Evolutionary conservation across 2,797 vertebrate genomes (phyloP), one percentile per base, ranked within the genome.

Genomic region (Astyanax mexicanus): DNA sequence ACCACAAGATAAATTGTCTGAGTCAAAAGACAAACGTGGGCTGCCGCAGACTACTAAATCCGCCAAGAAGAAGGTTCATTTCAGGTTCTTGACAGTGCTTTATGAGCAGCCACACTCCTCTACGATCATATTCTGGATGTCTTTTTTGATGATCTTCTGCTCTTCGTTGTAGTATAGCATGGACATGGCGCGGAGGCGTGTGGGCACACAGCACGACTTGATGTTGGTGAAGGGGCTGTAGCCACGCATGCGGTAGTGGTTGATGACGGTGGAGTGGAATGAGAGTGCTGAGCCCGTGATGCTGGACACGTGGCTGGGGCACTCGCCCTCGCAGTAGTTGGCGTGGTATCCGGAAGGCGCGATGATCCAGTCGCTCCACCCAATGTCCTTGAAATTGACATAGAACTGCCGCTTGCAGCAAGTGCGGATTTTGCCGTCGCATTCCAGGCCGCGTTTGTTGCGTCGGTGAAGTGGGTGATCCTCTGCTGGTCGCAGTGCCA

Each of bases 361-460:
- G 51, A 99, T 99, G 95, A 99, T 99, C 97, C 97, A 99, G 91
- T 99, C 96, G 79, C 94, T 98, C 97, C 97, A 99, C 85, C 97
- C 96, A 45, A 99, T 98, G 86, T 95, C 95, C 86, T 95, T 95
- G 89, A 96, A 96, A 82, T 94, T 96, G 69, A 96, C 94, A 37
- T 91, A 95, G 86, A 96, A 96, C 80, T 95, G 93, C 67, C 96
- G 95, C 86, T 95, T 95, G 88, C 95, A 96, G 89, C 95, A 96
- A 74, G 94, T 91, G 72, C 93, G 95, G 85, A 95, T 93, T 85
- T 95, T 95, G 74, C 95, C 93, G 0, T 96, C 95, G 6, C 95
- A 96, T 86, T 96, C 95, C 77, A 96, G 84, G 61, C 95, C 95
- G 19, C 95, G 89, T 82, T 95, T 92, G 38, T 90, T 88, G 25